Percentiles rank a stretch among this genome's conserved stretches.
Conservation (phyloP, 2,113 vertebrate species). For the Aspiorhynchus laticeps region DNA sequence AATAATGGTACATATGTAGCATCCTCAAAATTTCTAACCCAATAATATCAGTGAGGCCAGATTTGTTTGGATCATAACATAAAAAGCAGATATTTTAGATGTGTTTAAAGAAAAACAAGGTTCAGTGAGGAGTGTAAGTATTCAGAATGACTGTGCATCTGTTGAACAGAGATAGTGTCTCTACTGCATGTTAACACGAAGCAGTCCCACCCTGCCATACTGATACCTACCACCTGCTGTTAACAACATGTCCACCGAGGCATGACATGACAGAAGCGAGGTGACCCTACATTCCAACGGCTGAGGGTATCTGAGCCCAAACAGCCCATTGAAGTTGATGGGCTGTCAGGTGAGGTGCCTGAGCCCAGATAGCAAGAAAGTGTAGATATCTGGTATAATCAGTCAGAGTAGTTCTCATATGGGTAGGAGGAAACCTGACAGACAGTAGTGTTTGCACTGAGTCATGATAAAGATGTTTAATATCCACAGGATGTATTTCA, state of each 20-base stretch:
- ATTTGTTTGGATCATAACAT: background rate
- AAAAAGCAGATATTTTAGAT: background rate
- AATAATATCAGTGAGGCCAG: background rate
- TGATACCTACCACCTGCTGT: background rate
- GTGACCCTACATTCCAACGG: background rate
- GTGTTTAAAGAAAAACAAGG: background rate
- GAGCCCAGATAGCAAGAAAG: constrained; percentile 3
- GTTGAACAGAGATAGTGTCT: constrained; percentile 16
- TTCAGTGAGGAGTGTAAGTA: background rate
- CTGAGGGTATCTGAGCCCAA: background rate
- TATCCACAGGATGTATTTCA: background rate
- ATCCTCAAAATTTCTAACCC: background rate
- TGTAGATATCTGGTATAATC: background rate
- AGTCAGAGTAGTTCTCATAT: background rate
- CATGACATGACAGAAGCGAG: constrained; percentile 7
- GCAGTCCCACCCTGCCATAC: background rate
- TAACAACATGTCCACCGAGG: background rate
- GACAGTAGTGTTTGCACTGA: background rate
- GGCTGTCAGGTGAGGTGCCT: constrained; percentile 12
- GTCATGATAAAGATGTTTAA: background rate
- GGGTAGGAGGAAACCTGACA: background rate
- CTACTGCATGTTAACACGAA: background rate
- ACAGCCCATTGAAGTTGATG: constrained; percentile 25
- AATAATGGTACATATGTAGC: background rate
- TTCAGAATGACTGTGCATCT: background rate